Evolutionary conservation across 2,113 vertebrate species (phyloP), one percentile per base, ranked within the genome.

Genomic region (Montifringilla adamsi): DNA sequence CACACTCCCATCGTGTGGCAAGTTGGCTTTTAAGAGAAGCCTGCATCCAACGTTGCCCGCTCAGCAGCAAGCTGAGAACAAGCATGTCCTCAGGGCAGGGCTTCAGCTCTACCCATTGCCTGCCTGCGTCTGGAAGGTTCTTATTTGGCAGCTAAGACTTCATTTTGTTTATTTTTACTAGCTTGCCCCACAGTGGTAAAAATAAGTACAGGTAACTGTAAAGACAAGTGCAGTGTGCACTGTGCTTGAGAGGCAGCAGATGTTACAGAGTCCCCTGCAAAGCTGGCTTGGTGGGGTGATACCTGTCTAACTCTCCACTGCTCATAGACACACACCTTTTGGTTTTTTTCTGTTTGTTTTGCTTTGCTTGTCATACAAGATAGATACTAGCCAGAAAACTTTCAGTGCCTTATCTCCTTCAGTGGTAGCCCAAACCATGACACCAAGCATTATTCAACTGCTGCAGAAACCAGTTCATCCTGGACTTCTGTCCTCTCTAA

Each of bases 381-480:
- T 83, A 67, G 53, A 28, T 37, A 53, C 47, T 31, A 62, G 39
- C 18, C 55, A 78, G 64, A 62, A 69, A 69, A 39, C 15, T 69
- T 46, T 7, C 74, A 19, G 5, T 15, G 16, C 53, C 84, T 69
- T 46, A 28, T 55, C 60, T 93, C 23, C 72, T 56, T 70, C 60
- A 67, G 46, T 24, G 62, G 68, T 56, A 87, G 70, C 27, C 31
- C n/a, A 68, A 86, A 59, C 44, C 35, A 55, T 6, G 15, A 47
- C 10, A 68, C 4, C 3, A 43, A 70, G 15, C 81, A 56, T 95
- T 73, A 78, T 66, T 79, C 78, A 81, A 46, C 17, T 55, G 70
- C 68, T 80, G 62, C 78, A 70, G 83, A 95, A 93, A 67, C 31
- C 63, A 88, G 70, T 73, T 89, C 55, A 92, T 89, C 67, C 43